Base-by-base conservation (phyloP, 1,140 invertebrate genomes). In the Leguminivora glycinivorella region DNA sequence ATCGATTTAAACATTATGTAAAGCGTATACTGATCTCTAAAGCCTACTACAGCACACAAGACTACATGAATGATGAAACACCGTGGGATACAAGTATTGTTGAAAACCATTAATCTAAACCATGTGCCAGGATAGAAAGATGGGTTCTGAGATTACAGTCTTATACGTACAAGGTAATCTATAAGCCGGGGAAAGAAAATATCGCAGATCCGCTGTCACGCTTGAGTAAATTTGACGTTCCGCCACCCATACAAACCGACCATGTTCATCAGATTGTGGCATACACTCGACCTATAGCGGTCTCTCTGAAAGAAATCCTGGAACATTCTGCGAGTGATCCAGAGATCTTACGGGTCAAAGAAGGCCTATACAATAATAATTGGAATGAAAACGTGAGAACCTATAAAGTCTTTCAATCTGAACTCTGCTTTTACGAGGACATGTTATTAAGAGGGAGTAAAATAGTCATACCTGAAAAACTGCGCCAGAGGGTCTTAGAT, bases 141-240 rank as follows among this genome's bases (percentile, higher is more conserved):
- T 78, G 69, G 69, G 19, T 70, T 6, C 29, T 70, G 14, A 17
- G 70, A 10, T 47, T 71, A 56, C 60, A 77, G 56, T 73, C 76
- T 3, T 79, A 75, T 56, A 78, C 77, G 72, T 87, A 75, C 71
- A 76, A 78, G 66, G 77, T 87, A 9, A 75, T 83, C 34, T 88
- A 88, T 69, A 72, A 77, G 68, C 31, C 83, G 68, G 83, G 83
- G 9, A 90, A 88, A 67, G 60, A 72, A 60, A 91, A 91, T 43
- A 87, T 89, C 31, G 83, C 86, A 6, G 87, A 91, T 70, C 47
- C 81, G 12, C 63, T 88, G 26, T 90, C 89, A n/a, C n/a, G n/a
- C n/a, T n/a, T n/a, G n/a, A n/a, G n/a, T n/a, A n/a, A n/a, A n/a
- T n/a, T n/a, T n/a, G n/a, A n/a, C n/a, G n/a, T n/a, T n/a, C n/a